A percentile compares a stretch with the other conserved stretches of the same genome.
Evolutionary conservation across 2,113 vertebrate genomes (phyloP).

Genomic region (Cichladusa arquata): DNA sequence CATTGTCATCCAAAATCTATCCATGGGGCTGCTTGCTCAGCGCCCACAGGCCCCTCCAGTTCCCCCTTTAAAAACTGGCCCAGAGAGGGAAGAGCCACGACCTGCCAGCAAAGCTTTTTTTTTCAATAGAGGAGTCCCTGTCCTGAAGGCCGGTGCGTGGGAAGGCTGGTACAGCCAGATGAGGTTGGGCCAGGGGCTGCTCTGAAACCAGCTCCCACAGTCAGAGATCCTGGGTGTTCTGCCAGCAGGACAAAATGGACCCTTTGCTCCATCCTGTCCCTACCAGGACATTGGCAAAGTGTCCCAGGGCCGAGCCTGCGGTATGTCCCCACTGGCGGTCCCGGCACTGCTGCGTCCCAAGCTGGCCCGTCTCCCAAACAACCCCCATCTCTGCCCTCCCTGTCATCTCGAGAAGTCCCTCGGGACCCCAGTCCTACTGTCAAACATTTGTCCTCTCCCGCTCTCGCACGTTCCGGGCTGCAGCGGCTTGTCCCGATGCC

Average conservation of each 20-base stretch:
- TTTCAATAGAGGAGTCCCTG: not conserved
- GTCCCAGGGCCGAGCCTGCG: not conserved
- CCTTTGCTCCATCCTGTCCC: not conserved
- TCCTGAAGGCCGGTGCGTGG: not conserved
- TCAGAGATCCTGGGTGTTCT: not conserved
- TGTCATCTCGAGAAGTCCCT: not conserved
- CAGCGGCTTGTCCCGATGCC: not conserved
- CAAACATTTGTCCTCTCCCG: too few species aligned
- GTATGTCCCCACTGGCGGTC: rapidly evolving
- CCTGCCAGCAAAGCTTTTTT: not conserved
- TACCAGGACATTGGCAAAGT: not conserved
- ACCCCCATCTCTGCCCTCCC: not conserved
- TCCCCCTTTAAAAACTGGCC: not conserved
- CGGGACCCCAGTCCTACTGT: not conserved
- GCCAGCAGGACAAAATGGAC: not conserved
- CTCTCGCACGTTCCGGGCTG: not conserved
- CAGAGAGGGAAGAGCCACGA: not conserved
- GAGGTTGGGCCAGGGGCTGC: not conserved
- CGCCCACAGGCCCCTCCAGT: rapidly evolving
- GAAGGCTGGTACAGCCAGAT: not conserved
- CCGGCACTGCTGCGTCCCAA: not conserved
- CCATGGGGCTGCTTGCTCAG: not conserved
- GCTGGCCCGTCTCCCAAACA: too few species aligned
- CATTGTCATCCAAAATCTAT: not conserved
- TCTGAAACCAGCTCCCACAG: not conserved